Conservation (phyloP, 2,797 vertebrate genomes). For the Sebastolobus altivelis region DNA sequence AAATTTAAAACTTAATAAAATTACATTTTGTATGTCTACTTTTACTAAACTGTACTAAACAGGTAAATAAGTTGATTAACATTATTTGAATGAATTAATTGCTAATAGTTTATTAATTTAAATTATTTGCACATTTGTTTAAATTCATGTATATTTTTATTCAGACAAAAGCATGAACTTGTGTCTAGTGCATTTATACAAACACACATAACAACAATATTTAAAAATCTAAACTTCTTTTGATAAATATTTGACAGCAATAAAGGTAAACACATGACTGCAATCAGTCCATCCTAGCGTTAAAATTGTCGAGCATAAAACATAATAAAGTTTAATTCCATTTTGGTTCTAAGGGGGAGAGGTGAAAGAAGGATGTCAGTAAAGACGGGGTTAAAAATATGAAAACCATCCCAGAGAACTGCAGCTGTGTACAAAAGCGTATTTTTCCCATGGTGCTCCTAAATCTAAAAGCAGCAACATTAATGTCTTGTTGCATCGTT, state of each 20-base stretch:
- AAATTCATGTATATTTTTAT: background rate
- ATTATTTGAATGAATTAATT: background rate
- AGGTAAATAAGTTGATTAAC: background rate
- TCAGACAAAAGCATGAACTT: background rate
- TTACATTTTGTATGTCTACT: background rate
- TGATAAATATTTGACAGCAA: background rate
- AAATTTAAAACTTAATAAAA: too few relatives aligned
- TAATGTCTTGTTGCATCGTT: conserved; percentile 2
- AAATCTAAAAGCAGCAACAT: background rate
- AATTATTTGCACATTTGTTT: background rate
- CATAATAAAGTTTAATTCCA: background rate
- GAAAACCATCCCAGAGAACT: background rate
- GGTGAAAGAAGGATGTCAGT: background rate
- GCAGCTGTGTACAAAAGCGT: background rate
- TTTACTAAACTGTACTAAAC: background rate
- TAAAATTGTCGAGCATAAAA: background rate
- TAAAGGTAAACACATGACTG: background rate
- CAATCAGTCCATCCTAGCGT: background rate
- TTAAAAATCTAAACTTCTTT: background rate
- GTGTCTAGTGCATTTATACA: background rate
- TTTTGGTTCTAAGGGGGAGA: background rate
- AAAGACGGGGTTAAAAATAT: background rate
- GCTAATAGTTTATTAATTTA: background rate
- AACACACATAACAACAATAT: background rate
- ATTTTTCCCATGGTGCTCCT: background rate